These are phyloP conservation scores for Monochamus alternatus DNA, from an alignment of 2,888 invertebrate genomes.

Conservation along the genomic window DNA sequence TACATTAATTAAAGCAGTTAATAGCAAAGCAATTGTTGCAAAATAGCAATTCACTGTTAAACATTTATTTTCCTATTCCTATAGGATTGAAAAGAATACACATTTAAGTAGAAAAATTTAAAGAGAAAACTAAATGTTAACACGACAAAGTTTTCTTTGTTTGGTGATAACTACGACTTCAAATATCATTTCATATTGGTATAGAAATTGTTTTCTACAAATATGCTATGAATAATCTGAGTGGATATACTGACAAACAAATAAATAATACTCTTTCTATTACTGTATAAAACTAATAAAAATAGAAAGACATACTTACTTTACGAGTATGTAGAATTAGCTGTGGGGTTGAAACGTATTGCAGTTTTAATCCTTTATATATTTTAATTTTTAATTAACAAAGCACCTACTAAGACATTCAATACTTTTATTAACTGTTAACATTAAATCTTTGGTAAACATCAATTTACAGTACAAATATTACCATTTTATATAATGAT, in stretches of 20 bases:
- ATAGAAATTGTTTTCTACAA: not conserved
- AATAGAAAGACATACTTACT: constrained; percentile 17
- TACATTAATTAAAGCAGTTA: constrained; percentile 9
- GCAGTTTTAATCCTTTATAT: not conserved
- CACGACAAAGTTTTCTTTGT: too few relatives aligned
- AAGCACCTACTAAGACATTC: not conserved
- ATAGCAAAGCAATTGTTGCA: constrained; percentile 11
- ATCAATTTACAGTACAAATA: constrained; percentile 43
- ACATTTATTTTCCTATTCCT: not conserved
- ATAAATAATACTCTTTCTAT: not conserved
- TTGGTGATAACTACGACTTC: too few relatives aligned
- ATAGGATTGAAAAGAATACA: too few relatives aligned
- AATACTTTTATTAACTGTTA: constrained; percentile 46
- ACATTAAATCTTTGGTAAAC: constrained; percentile 55
- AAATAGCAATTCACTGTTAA: not conserved
- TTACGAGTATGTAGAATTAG: not conserved
- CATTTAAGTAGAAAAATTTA: too few relatives aligned
- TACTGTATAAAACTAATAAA: not conserved
- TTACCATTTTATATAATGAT: not conserved
- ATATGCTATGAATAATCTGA: not conserved
- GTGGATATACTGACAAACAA: not conserved
- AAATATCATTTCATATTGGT: not conserved
- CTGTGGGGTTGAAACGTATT: not conserved
- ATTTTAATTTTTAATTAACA: not conserved
- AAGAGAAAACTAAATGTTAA: too few relatives aligned